phyloP scores from a whole-genome alignment of 2,113 vertebrate genomes.

The Cynoglossus semilaevis region DNA sequence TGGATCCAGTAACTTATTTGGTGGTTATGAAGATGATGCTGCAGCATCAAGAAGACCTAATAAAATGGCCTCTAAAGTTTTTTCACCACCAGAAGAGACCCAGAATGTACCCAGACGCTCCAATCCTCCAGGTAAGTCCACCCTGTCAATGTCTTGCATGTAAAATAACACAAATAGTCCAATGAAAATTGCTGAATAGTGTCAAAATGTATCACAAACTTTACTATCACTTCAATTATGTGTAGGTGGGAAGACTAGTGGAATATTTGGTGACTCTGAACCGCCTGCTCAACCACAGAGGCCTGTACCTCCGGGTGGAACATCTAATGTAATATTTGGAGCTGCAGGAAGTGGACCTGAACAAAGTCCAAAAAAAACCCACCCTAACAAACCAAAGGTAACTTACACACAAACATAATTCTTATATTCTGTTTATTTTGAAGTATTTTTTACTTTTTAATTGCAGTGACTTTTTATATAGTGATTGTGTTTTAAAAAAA shows the following conservation, averaged over 20 bases:
- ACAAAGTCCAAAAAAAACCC: slow-evolving; percentile 65
- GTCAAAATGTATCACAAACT: neutral
- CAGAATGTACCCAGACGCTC: slow-evolving; percentile 81
- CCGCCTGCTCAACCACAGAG: slow-evolving; percentile 73
- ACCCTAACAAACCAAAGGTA: slow-evolving; percentile 97
- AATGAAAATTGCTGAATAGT: neutral
- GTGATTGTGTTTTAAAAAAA: neutral
- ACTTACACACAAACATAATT: neutral
- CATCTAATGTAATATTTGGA: slow-evolving; percentile 83
- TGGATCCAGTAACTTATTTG: slow-evolving; percentile 85
- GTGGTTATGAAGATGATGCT: slow-evolving; percentile 78
- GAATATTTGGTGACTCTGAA: slow-evolving; percentile 84
- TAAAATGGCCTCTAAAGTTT: slow-evolving; percentile 90
- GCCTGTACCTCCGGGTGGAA: slow-evolving; percentile 78
- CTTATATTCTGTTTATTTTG: neutral
- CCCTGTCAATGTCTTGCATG: slow-evolving; percentile 17
- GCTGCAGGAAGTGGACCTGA: slow-evolving; percentile 64
- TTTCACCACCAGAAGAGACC: slow-evolving; percentile 80
- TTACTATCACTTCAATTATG: slow-evolving; percentile 4
- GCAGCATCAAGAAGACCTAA: slow-evolving; percentile 75
- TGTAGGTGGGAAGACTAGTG: slow-evolving; percentile 81
- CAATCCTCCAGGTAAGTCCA: slow-evolving; percentile 88
- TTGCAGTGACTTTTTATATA: neutral
- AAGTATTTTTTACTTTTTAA: neutral
- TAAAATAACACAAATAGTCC: slow-evolving; percentile 34